A percentile compares a stretch with the other conserved stretches of the same genome.
Conservation (phyloP, 2,797 vertebrate species). For the Esox lucius region DNA sequence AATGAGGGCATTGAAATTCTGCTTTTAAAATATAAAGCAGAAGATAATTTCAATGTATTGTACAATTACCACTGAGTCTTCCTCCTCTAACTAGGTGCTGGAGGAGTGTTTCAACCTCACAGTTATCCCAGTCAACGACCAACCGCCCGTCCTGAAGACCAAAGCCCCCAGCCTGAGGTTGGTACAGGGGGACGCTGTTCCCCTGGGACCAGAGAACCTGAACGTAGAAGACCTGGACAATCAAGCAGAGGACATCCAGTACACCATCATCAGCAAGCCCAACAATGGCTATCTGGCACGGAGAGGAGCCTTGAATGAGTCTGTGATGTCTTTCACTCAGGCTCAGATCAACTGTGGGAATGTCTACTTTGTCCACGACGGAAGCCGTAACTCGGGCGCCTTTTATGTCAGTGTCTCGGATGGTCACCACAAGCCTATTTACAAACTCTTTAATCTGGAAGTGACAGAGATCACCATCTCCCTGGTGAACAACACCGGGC, state of each 20-base stretch:
- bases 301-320: slow-evolving; percentile 65
- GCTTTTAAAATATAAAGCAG: neutral
- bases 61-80: neutral
- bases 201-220: slow-evolving; percentile 77
- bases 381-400: slow-evolving; percentile 80
- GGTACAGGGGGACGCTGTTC: slow-evolving; percentile 77
- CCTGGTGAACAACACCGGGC: slow-evolving; percentile 76
- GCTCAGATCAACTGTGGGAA: slow-evolving; percentile 79
- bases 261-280: slow-evolving; percentile 79
- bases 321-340: slow-evolving; percentile 81
- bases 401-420: slow-evolving; percentile 94
- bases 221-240: slow-evolving; percentile 86
- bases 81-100: slow-evolving; percentile 50
- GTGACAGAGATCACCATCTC: slow-evolving; percentile 78
- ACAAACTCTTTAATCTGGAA: slow-evolving; percentile 89
- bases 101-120: slow-evolving; percentile 87
- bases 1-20: neutral
- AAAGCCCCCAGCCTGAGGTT: slow-evolving; percentile 80
- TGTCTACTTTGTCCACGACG: slow-evolving; percentile 87
- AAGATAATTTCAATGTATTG: neutral
- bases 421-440: slow-evolving; percentile 86
- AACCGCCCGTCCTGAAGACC: slow-evolving; percentile 85
- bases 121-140: slow-evolving; percentile 83
- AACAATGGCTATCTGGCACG: slow-evolving; percentile 87
- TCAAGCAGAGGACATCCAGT: slow-evolving; percentile 80